Conservation (phyloP, 2,113 vertebrate genomes). For the Gobio gobio region DNA sequence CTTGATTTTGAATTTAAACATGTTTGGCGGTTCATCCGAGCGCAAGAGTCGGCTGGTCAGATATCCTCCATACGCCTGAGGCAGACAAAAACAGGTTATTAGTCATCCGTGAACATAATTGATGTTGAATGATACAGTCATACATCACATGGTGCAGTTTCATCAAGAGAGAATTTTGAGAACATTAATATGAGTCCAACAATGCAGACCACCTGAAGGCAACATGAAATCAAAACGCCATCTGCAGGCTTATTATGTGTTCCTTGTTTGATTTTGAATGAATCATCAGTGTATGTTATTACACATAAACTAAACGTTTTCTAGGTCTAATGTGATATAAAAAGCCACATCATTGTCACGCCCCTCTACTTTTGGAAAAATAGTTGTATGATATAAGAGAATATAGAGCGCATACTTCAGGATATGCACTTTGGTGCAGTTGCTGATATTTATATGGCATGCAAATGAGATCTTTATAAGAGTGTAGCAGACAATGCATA, state of each 20-base stretch:
- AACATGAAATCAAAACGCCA: not conserved
- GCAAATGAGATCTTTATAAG: too few relatives aligned
- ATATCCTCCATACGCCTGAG: slow-evolving; percentile 93
- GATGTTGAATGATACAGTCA: not conserved
- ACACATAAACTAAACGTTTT: not conserved
- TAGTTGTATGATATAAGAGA: not conserved
- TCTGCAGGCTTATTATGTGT: not conserved
- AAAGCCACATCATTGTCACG: not conserved
- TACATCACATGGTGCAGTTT: not conserved
- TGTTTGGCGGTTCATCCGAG: slow-evolving; percentile 76
- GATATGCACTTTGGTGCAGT: too few relatives aligned
- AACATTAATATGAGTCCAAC: not conserved
- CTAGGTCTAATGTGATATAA: not conserved
- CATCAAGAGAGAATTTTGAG: not conserved
- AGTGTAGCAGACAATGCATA: too few relatives aligned
- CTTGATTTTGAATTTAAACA: slow-evolving; percentile 72
- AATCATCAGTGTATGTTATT: not conserved
- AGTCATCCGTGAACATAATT: not conserved
- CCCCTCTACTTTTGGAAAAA: not conserved
- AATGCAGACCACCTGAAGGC: not conserved
- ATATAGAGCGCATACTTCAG: too few relatives aligned
- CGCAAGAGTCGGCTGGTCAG: slow-evolving; percentile 87
- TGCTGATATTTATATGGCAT: too few relatives aligned
- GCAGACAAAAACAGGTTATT: slow-evolving; percentile 12
- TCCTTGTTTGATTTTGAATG: not conserved